Evolutionary conservation across 2,888 invertebrate species (phyloP), one percentile per base, ranked within the genome.

Genomic region (Dasypogon diadema): DNA sequence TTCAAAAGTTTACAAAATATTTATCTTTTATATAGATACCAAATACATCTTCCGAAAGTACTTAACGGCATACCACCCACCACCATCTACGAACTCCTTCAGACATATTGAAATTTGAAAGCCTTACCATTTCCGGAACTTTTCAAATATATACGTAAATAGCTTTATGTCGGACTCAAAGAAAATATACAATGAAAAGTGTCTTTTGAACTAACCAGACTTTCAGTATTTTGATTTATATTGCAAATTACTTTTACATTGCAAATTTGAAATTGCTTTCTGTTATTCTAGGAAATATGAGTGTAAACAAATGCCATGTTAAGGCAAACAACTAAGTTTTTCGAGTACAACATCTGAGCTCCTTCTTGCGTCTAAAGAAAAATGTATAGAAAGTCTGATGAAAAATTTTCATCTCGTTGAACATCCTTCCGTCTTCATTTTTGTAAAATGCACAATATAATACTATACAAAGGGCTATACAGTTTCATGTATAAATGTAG

Each of bases 181-280:
- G 60, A 42, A 10, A 60, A 37, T 37, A 30, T 37, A 18, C 37
- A 60, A 5, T 18, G 18, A 18, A 37, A 26, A 58, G 6, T 60
- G 60, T 37, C 60, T 34, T 37, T 60, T 60, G 60, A 34, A 30
- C 22, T 37, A 26, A 37, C 34, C 24, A 60, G 34, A 21, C 8
- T 18, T 42, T 8, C 18, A 60, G 37, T 42, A 60, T 65, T 65
- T 48, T 65, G 46, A 65, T 65, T 65, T 65, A 65, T 65, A 46
- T 63, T 63, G 37, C 42, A 63, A 63, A 63, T 63, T 63, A 65
- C 65, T 65, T 65, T 65, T 65, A 46, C 65, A 65, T 65, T 65
- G 46, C 46, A 65, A 46, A 65, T 65, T 46, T 14, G 42, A 63
- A 63, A 63, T 63, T 63, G 63, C n/a, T 37, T 16, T 65, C 65